These are phyloP conservation scores for Scylla paramamosain DNA, from an alignment of 1,140 invertebrate genomes.

Conservation along the genomic window DNA sequence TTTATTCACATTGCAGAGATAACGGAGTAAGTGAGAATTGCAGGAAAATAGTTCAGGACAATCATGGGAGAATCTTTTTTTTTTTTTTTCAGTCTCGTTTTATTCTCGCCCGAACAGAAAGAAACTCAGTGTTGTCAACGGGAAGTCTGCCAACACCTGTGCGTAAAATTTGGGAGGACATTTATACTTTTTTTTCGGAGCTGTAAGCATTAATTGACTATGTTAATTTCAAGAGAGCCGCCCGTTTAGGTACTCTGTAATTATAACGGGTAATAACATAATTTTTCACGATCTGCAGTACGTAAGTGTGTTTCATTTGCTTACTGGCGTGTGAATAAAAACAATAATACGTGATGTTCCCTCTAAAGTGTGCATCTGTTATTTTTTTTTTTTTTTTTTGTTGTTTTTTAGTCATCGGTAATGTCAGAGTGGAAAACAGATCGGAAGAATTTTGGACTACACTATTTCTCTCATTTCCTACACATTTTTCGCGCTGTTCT, in stretches of 20 bases:
- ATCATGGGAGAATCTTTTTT: background rate
- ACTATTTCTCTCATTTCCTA: too few relatives aligned
- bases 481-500: too few relatives aligned
- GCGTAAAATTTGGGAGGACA: background rate
- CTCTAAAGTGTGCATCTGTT: background rate
- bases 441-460: too few relatives aligned
- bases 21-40: background rate
- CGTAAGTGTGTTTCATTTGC: background rate
- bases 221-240: conserved; percentile 4
- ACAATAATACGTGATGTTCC: background rate
- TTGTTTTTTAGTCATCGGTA: background rate
- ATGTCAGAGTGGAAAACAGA: background rate
- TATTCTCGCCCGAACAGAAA: background rate
- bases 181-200: background rate
- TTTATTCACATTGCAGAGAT: background rate
- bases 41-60: background rate
- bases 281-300: background rate
- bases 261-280: background rate
- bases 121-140: background rate
- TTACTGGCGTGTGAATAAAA: background rate
- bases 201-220: background rate
- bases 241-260: background rate
- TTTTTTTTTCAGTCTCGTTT: background rate
- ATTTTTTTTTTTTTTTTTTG: background rate
- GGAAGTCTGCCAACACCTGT: background rate